phyloP scores from a whole-genome alignment of 2,797 vertebrate species.

The Trematomus bernacchii region DNA sequence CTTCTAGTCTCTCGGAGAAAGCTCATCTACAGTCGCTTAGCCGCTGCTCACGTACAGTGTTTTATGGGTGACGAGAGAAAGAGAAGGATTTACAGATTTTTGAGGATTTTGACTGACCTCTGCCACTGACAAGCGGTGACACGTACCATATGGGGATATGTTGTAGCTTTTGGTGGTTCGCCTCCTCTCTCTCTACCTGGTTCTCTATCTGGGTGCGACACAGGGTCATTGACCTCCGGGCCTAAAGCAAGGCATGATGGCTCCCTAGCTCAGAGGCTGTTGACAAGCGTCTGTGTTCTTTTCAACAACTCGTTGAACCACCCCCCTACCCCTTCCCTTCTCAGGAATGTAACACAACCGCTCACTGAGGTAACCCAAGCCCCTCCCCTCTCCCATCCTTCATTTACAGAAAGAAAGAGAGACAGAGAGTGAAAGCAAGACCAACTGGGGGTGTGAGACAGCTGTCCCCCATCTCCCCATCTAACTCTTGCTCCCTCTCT shows the following conservation, averaged over 20 bases:
- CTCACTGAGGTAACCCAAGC: constrained; percentile 87
- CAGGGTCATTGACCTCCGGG: constrained; percentile 92
- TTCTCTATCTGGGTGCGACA: constrained; percentile 78
- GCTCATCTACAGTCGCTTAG: constrained; percentile 66
- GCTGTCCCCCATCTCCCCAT: constrained; percentile 77
- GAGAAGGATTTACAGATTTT: constrained; percentile 70
- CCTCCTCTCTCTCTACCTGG: constrained; percentile 44
- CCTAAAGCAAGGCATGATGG: constrained; percentile 93
- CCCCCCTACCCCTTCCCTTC: constrained; percentile 81
- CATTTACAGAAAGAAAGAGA: constrained; percentile 82
- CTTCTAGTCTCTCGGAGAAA: constrained; percentile 51
- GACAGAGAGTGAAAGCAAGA: constrained; percentile 70
- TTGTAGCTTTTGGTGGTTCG: constrained; percentile 32
- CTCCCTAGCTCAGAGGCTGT: constrained; percentile 90
- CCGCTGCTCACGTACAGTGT: constrained; percentile 56
- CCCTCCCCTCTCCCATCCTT: constrained; percentile 87
- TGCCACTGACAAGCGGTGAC: constrained; percentile 71
- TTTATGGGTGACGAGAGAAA: constrained; percentile 65
- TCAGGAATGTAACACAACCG: constrained; percentile 94
- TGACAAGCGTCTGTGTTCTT: constrained; percentile 97
- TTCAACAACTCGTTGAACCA: constrained; percentile 95
- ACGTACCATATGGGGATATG: constrained; percentile 59
- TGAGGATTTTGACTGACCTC: constrained; percentile 76
- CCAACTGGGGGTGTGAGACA: constrained; percentile 81
- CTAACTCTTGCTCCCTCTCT: constrained; percentile 76